Evolutionary conservation across 2,888 invertebrate species (phyloP).

Genomic region (Tubulanus polymorphus): DNA sequence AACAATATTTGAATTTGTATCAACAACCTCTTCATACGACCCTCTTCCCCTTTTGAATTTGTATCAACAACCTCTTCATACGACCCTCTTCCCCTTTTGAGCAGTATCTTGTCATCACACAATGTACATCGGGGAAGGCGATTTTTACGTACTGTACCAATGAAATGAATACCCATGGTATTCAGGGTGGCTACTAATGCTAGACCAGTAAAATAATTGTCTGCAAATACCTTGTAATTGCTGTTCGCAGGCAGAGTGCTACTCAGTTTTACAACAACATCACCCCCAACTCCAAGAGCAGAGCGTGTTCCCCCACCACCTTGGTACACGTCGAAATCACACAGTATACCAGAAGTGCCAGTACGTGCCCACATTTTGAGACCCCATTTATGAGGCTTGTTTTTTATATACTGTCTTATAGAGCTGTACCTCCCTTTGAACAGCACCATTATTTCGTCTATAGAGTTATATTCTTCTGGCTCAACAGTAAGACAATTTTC

Average conservation of each 20-base stretch:
- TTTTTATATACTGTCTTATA: background rate
- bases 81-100: conserved; percentile 1
- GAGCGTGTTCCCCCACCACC: background rate
- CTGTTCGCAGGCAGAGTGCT: background rate
- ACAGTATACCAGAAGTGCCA: conserved; percentile 10
- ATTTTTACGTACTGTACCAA: conserved; percentile 14
- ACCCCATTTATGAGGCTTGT: background rate
- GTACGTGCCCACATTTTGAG: background rate
- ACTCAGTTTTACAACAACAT: conserved; percentile 12
- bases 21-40: background rate
- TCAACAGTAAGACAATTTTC: background rate
- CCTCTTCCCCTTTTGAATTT: conserved; percentile 3
- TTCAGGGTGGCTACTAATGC: conserved; percentile 9
- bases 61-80: conserved; percentile 2
- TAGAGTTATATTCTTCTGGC: background rate
- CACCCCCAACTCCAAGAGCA: conserved; percentile 10
- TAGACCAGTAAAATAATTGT: conserved; percentile 13
- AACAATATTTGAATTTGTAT: background rate
- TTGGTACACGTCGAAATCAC: conserved; percentile 15
- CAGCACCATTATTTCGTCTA: background rate
- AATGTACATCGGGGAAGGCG: background rate
- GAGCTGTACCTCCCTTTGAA: background rate
- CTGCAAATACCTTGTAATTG: conserved; percentile 16
- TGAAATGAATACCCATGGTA: conserved; percentile 9
- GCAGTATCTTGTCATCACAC: background rate